Evolutionary conservation across 2,797 vertebrate species (phyloP), one percentile per base, ranked within the genome.

Genomic region (Pipistrellus pygmaeus): DNA sequence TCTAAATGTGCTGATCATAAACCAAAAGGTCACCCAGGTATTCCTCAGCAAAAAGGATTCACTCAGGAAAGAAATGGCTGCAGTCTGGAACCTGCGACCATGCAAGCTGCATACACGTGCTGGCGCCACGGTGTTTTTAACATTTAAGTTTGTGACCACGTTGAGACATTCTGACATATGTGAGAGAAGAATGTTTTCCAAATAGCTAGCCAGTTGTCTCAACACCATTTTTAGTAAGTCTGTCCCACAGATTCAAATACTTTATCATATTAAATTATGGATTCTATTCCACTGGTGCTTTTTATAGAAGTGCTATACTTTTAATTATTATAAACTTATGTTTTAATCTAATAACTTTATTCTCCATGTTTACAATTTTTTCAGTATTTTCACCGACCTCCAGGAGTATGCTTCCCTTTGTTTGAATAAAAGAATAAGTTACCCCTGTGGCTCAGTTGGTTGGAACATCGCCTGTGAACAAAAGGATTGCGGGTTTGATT

Each of bases 181-280:
- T 89, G 32, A 17, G 35, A 87, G 55, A 20, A 78, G 25, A 85
- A 27, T 68, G 32, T 92, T 84, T 87, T 77, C 66, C 46, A 80
- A 93, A 69, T 84, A 72, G 53, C 35, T 75, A 93, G 69, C 38
- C 46, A 90, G 62, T 75, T 86, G 25, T 92, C 30, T 14, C 51
- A 92, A 76, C 18, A 86, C 25, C 11, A 38, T 53, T 76, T 64
- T 68, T 17, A 73, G 20, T 51, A 69, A 76, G n/a, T 38, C 44
- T 92, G 44, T 75, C 32, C 69, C 51, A 89, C 27, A 1, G 21
- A 76, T 44, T 73, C 71, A 92, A 81, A 88, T 83, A 88, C 51
- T 15, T 55, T 84, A 78, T 66, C 25, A 75, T 35, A 64, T 57
- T 69, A 71, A 88, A 76, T 55, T 82, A 72, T 80, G 25, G 76